Percentiles rank a stretch among this genome's conserved stretches.
Evolutionary conservation across 2,888 invertebrate species (phyloP).

Genomic region (Tiliacea citrago): DNA sequence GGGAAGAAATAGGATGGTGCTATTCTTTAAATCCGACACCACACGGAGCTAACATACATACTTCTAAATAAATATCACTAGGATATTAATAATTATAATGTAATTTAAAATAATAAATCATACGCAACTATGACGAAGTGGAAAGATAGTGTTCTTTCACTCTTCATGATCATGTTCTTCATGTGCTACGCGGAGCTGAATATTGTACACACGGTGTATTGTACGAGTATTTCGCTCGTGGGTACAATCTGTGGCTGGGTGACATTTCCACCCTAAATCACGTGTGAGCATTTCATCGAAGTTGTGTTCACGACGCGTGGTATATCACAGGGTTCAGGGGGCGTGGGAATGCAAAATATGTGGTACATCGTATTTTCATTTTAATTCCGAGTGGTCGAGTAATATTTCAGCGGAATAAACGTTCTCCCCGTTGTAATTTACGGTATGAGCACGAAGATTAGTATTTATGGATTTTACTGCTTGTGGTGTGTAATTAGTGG

Average conservation of each 20-base stretch:
- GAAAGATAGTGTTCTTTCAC: too few relatives aligned
- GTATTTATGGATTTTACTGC: constrained; percentile 70
- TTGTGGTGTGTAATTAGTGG: constrained; percentile 66
- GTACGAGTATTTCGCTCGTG: constrained; percentile 43
- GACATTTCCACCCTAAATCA: constrained; percentile 79
- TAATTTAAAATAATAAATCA: too few relatives aligned
- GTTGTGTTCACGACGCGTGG: constrained; percentile 68
- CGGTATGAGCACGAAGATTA: constrained; percentile 65
- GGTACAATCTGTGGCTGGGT: constrained; percentile 60
- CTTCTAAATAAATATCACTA: too few relatives aligned
- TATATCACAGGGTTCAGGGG: constrained; percentile 63
- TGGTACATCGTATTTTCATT: constrained; percentile 71
- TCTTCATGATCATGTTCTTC: too few relatives aligned
- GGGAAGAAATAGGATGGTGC: too few relatives aligned
- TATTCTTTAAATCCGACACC: too few relatives aligned
- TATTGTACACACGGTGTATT: constrained; percentile 21
- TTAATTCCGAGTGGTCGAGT: constrained; percentile 70
- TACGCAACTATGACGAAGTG: too few relatives aligned
- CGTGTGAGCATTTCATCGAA: constrained; percentile 74
- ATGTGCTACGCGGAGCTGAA: constrained; percentile 4
- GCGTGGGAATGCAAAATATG: constrained; percentile 69
- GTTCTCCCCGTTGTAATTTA: constrained; percentile 69
- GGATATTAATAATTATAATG: too few relatives aligned
- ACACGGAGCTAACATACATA: too few relatives aligned
- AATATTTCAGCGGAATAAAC: constrained; percentile 74